A percentile compares a stretch with the other conserved stretches of the same genome.
phyloP scores from a whole-genome alignment of 2,113 vertebrate species.

The Natator depressus region DNA sequence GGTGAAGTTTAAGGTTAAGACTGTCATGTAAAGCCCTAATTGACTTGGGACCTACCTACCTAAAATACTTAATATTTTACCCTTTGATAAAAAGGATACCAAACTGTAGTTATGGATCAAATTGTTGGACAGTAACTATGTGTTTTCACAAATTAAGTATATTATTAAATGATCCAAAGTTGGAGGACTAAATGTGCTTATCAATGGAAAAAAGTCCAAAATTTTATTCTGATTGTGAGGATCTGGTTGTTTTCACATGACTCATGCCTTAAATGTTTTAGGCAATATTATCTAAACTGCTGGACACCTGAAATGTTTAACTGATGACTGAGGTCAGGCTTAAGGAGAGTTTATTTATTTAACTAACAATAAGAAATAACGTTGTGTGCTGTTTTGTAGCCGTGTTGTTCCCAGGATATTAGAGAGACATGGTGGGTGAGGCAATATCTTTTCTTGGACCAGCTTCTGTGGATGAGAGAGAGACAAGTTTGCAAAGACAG shows the following conservation, averaged over 20 bases:
- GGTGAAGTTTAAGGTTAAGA: neutral
- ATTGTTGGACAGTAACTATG: neutral
- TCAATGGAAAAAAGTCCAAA: neutral
- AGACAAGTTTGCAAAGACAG: neutral
- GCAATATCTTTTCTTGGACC: neutral
- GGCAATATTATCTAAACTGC: neutral
- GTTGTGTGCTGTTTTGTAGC: neutral
- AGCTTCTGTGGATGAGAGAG: neutral
- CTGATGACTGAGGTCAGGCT: neutral
- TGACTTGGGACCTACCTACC: neutral
- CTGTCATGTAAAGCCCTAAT: neutral
- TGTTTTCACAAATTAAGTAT: neutral
- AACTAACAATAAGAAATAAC: neutral
- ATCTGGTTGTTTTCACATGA: neutral
- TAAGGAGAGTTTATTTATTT: neutral
- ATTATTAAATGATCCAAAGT: neutral
- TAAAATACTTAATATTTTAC: neutral
- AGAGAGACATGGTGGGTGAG: neutral
- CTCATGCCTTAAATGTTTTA: neutral
- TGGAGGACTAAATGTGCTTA: neutral
- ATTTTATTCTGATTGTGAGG: neutral
- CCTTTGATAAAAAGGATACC: neutral
- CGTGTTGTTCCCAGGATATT: neutral
- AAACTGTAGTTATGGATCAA: neutral
- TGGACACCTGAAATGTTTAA: neutral